Base-by-base conservation (phyloP, 2,113 vertebrate species). In the Antigone vipio region DNA sequence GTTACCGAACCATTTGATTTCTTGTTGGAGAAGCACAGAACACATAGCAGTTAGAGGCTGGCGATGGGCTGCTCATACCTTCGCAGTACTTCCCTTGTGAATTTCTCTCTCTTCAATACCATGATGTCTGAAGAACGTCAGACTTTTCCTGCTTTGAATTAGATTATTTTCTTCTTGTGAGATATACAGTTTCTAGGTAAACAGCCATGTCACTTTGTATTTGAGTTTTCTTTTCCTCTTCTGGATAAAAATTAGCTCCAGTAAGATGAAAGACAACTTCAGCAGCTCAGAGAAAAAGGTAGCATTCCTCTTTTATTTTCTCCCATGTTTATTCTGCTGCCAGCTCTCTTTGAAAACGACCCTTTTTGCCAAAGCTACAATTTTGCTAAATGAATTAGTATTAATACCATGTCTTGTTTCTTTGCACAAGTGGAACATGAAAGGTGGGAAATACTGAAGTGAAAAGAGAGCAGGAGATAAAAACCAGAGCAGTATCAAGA, bases 341-440 rank as follows among this genome's bases (percentile, higher is more conserved):
- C 90, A 95, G 47, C 19, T 85, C 12, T 66, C 50, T 92, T 69
- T 96, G 67, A 77, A 88, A 93, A 77, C 12, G 12, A 2, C 3
- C 11, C 5, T 73, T 93, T 94, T 62, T 49, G 62, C 62, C 44
- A 89, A 72, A 50, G n/a, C n/a, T 92, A 68, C 45, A 83, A 15
- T 85, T 85, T 93, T 94, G 55, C 50, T 79, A 85, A 90, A 94
- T 29, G 11, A 82, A 64, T 95, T 89, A 88, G 9, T 42, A n/a
- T 63, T 91, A 91, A 60, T 69, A 49, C 17, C 58, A 29, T 40
- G 23, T 45, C 44, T 86, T 74, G 26, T 77, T 86, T 85, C 56
- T 87, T 85, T 78, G 32, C 34, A 73, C 16, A 45, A 89, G 34
- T 72, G 69, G 62, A 75, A 89, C 77, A 76, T 55, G 49, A 92